Evolutionary conservation across 2,888 invertebrate species (phyloP).

Genomic region (Drosophila siamana): DNA sequence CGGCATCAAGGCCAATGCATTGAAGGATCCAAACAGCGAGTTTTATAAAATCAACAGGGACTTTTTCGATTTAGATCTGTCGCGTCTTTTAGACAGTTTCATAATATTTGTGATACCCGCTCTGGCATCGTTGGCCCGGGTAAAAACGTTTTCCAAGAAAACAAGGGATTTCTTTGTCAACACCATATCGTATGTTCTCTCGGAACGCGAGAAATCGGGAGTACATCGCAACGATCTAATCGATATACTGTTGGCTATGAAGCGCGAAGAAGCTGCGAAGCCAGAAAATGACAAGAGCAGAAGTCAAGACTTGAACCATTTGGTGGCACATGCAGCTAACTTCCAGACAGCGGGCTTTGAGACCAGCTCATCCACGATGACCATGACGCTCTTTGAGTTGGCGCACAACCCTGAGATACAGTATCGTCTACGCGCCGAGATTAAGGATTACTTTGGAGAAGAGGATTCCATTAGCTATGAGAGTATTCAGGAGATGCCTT

Average conservation of each 20-base stretch:
- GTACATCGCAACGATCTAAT: conserved; percentile 17
- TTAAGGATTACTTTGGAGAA: conserved; percentile 3
- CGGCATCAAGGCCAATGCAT: conserved; percentile 17
- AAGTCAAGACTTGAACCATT: not conserved
- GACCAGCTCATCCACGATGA: conserved; percentile 61
- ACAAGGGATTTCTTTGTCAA: conserved; percentile 6
- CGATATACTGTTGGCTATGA: conserved; percentile 13
- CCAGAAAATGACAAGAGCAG: not conserved
- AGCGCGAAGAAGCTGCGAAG: not conserved
- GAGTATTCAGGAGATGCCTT: conserved; percentile 81
- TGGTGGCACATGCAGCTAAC: conserved; percentile 28
- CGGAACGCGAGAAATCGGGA: conserved; percentile 21
- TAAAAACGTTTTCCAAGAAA: conserved; percentile 17
- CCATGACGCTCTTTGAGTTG: conserved; percentile 4
- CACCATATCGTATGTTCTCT: conserved; percentile 1
- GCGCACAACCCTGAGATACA: conserved; percentile 6
- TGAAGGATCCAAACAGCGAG: conserved; percentile 9
- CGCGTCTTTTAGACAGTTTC: not conserved
- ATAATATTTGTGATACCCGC: conserved; percentile 12
- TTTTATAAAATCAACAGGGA: conserved; percentile 5
- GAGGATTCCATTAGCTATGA: conserved; percentile 18
- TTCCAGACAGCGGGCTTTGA: conserved; percentile 80
- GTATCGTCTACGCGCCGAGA: conserved; percentile 12
- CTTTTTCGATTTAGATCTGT: not conserved
- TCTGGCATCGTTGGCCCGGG: conserved; percentile 1